These are phyloP conservation scores for Heliopora coerulea DNA, from an alignment of 92 coral and sea anemone species.

Conservation along the genomic window DNA sequence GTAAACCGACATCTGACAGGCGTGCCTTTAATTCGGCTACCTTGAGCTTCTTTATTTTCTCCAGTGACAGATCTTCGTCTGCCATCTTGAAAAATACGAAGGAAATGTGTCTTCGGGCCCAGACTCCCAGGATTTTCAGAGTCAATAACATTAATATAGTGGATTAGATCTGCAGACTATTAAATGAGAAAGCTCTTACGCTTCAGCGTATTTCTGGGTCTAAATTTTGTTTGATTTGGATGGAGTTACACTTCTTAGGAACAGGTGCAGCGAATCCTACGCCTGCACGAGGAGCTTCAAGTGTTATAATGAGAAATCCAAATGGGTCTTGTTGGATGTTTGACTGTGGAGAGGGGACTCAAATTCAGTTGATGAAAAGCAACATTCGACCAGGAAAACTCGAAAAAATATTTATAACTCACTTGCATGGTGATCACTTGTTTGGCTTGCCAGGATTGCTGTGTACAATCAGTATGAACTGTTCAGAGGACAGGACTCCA, in stretches of 20 bases:
- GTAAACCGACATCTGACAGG: conserved; percentile 75
- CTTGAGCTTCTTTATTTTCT: conserved; percentile 76
- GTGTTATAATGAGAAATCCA: conserved; percentile 69
- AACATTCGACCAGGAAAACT: conserved; percentile 71
- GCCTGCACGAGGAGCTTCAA: conserved; percentile 81
- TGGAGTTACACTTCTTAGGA: conserved; percentile 89
- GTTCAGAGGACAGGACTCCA: conserved; percentile 55
- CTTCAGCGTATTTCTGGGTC: too few relatives aligned
- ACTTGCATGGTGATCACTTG: conserved; percentile 94
- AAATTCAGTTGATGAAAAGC: conserved; percentile 85
- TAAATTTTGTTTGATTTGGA: conserved; percentile 3
- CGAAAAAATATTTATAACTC: conserved; percentile 89
- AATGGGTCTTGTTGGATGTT: conserved; percentile 90
- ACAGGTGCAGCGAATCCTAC: conserved; percentile 92
- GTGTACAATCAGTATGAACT: conserved; percentile 80
- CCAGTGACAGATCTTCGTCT: conserved; percentile 62
- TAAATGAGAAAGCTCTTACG: too few relatives aligned
- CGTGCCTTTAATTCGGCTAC: conserved; percentile 85
- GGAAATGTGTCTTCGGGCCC: conserved; percentile 44
- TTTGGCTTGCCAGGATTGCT: conserved; percentile 93
- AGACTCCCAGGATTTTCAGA: conserved; percentile 32
- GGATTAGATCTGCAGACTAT: too few relatives aligned
- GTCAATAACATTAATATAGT: too few relatives aligned
- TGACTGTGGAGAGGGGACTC: conserved; percentile 96
- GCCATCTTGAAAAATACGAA: conserved; percentile 76